Evolutionary conservation across 1,140 invertebrate genomes (phyloP).

Genomic region (Philopotamus ludificatus): DNA sequence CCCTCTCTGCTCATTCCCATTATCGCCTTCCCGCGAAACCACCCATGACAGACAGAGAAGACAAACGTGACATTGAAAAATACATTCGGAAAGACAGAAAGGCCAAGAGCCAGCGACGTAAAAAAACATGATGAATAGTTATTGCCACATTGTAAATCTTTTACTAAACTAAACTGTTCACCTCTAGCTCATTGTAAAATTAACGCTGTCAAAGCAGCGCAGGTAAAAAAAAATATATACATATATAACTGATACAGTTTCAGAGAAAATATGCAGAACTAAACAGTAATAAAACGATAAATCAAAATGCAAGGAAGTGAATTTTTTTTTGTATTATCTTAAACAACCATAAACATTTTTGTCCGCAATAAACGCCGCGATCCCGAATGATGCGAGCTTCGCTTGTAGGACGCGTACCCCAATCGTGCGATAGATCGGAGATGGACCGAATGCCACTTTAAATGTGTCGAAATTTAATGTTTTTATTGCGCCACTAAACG

Average conservation of each 20-base stretch:
- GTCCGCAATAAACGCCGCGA: slow-evolving; percentile 28
- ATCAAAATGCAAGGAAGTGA: slow-evolving; percentile 38
- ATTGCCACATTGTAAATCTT: slow-evolving; percentile 42
- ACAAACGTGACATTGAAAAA: slow-evolving; percentile 40
- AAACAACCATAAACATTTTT: slow-evolving; percentile 36
- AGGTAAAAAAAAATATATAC: not conserved
- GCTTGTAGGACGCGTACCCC: no score
- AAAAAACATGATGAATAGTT: slow-evolving; percentile 39
- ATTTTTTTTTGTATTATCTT: slow-evolving; percentile 30
- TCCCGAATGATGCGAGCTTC: slow-evolving; percentile 5
- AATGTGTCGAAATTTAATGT: slow-evolving; percentile 43
- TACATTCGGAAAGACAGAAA: slow-evolving; percentile 35
- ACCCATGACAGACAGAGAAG: slow-evolving; percentile 35
- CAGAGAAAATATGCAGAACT: not conserved
- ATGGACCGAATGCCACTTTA: slow-evolving; percentile 35
- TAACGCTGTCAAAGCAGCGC: slow-evolving; percentile 11
- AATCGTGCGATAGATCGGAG: slow-evolving; percentile 6
- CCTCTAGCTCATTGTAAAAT: slow-evolving; percentile 26
- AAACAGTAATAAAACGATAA: slow-evolving; percentile 28
- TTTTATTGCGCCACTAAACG: slow-evolving; percentile 40
- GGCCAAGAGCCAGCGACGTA: slow-evolving; percentile 10
- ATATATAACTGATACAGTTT: not conserved
- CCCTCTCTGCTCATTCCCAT: slow-evolving; percentile 37
- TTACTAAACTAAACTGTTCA: slow-evolving; percentile 33
- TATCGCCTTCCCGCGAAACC: slow-evolving; percentile 40